These are phyloP conservation scores for Ceratina australensis DNA, from an alignment of 1,140 invertebrate genomes.

Conservation along the genomic window DNA sequence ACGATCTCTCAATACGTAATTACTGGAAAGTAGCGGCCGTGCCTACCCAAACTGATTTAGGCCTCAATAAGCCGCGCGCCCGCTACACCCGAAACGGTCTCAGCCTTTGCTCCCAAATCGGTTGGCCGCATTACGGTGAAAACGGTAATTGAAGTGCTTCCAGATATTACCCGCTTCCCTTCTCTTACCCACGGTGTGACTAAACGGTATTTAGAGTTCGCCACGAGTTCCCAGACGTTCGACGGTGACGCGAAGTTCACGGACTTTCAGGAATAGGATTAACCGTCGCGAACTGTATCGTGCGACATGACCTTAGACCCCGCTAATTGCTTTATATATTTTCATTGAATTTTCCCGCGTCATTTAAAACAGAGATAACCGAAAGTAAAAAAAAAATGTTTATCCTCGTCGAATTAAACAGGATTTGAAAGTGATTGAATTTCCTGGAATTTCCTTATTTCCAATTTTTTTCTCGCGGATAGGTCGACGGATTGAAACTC, in stretches of 20 bases:
- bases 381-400: no score
- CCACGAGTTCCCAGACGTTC: constrained; percentile 7
- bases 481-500: no score
- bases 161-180: constrained; percentile 3
- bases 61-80: constrained; percentile 42
- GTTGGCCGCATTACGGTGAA: constrained; percentile 39
- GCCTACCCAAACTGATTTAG: constrained; percentile 54
- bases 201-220: constrained; percentile 35
- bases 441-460: no score
- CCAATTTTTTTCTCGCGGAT: no score
- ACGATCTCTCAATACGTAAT: constrained; percentile 61
- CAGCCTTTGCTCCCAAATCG: constrained; percentile 20
- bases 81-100: not conserved
- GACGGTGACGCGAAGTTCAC: not conserved
- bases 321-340: no score
- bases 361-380: no score
- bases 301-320: no score
- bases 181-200: not conserved
- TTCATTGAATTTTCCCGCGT: no score
- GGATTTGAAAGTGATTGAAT: no score
- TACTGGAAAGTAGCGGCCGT: constrained; percentile 53
- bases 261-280: no score
- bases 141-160: constrained; percentile 44
- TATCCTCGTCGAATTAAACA: no score
- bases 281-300: no score